Evolutionary conservation across 2,113 vertebrate genomes (phyloP), one percentile per base, ranked within the genome.

Genomic region (Sporophila hypoxantha): DNA sequence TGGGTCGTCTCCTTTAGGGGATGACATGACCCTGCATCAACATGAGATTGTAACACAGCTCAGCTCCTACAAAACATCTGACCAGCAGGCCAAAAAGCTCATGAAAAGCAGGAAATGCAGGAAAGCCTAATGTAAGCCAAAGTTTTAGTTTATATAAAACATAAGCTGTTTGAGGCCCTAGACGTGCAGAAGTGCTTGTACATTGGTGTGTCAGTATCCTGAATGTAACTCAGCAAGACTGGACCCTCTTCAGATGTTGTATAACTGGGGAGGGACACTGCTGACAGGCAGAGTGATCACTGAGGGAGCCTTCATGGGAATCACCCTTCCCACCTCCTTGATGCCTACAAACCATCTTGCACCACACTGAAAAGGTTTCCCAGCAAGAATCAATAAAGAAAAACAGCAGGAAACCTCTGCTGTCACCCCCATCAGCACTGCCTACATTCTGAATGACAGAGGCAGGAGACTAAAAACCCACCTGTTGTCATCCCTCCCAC

Each of bases 291-390:
- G 30, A 50, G 7, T 26, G 29, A 32, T 32, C 52, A 3, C 10
- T 39, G 36, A 18, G 0, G 2, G 2, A 19, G 29, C 4, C 56
- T 30, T 69, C 56, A 61, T 0, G 0, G 7, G 20, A 66, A 62
- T 1, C 0, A 0, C 25, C 78, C 3, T 5, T 47, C 21, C 53
- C 11, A n/a, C 4, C 21, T 53, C 62, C 66, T 15, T 3, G 6
- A 52, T 2, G 22, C 53, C 30, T 59, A 30, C 23, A 39, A 37
- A 60, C 36, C 36, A 27, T 12, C 57, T 37, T 17, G 13, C n/a
- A 32, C 23, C 30, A 26, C 50, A 65, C 14, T 20, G 16, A 74
- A 52, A 36, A 57, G 9, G 22, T 4, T 4, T 14, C 15, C 41
- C 59, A 49, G 37, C 17, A 56, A 75, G 37, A 41, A 52, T 30